phyloP scores from a whole-genome alignment of 1,140 invertebrate genomes.

The Drosophila ogumai region DNA sequence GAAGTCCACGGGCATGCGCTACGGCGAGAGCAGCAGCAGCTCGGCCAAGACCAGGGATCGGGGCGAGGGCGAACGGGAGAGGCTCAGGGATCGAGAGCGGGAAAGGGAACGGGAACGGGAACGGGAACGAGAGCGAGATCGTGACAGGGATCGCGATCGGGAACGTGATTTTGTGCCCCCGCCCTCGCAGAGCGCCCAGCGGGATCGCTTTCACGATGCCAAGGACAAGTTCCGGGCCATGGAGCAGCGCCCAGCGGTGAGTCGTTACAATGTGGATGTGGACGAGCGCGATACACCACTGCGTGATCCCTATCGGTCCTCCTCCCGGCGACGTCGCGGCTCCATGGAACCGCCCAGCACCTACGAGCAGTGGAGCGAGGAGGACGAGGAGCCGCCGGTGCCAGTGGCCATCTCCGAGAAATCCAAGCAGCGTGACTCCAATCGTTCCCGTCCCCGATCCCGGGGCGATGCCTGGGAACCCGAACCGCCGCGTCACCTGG shows the following conservation, averaged over 20 bases:
- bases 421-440: constrained; percentile 34
- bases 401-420: constrained; percentile 7
- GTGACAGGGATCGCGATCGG: neutral
- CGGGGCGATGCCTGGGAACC: constrained; percentile 70
- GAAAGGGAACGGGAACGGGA: neutral
- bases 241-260: constrained; percentile 88
- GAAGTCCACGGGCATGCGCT: constrained; percentile 82
- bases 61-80: constrained; percentile 13
- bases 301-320: constrained; percentile 53
- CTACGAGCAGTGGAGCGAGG: constrained; percentile 78
- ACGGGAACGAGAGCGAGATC: neutral
- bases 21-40: constrained; percentile 41
- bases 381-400: constrained; percentile 47
- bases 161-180: constrained; percentile 20
- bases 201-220: constrained; percentile 89
- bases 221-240: constrained; percentile 93
- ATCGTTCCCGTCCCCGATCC: constrained; percentile 71
- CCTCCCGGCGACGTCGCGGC: constrained; percentile 63
- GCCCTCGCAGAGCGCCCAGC: constrained; percentile 5
- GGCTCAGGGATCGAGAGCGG: constrained; percentile 23
- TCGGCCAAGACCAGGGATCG: constrained; percentile 31
- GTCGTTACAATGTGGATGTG: constrained; percentile 82
- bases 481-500: constrained; percentile 34
- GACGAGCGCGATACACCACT: constrained; percentile 80
- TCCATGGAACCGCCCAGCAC: constrained; percentile 62